These are phyloP conservation scores for Drosophila sproati DNA, from an alignment of 1,140 invertebrate genomes.

Conservation along the genomic window DNA sequence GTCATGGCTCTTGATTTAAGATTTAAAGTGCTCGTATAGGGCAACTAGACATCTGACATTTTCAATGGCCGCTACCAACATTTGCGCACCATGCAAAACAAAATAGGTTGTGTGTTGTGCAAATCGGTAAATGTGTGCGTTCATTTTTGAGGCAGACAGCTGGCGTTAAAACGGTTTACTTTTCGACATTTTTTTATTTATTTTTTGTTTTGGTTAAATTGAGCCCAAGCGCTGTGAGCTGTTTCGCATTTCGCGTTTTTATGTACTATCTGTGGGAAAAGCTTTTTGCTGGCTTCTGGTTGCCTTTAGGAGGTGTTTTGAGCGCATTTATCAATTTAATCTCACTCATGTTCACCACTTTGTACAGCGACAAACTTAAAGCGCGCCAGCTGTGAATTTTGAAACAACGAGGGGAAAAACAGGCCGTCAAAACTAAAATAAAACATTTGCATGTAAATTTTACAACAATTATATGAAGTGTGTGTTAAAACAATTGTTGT, in stretches of 20 bases:
- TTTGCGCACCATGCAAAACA: constrained; percentile 9
- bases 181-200: constrained; percentile 46
- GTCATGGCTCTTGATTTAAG: constrained; percentile 31
- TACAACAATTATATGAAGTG: too few species aligned
- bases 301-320: not conserved
- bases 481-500: too few species aligned
- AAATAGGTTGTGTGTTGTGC: not conserved
- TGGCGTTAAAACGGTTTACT: constrained; percentile 47
- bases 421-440: not conserved
- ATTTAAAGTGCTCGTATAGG: constrained; percentile 34
- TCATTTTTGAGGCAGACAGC: constrained; percentile 10
- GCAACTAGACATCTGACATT: not conserved
- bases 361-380: constrained; percentile 2
- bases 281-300: not conserved
- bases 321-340: constrained; percentile 32
- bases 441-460: too few species aligned
- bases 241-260: constrained; percentile 50
- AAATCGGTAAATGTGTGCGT: constrained; percentile 1
- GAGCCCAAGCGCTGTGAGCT: constrained; percentile 37
- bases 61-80: not conserved
- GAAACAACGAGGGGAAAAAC: not conserved
- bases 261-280: constrained; percentile 37
- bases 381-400: not conserved
- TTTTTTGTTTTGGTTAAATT: not conserved
- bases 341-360: constrained; percentile 23